Conservation (phyloP, 2,888 invertebrate genomes). For the Matsumyia berberina region DNA sequence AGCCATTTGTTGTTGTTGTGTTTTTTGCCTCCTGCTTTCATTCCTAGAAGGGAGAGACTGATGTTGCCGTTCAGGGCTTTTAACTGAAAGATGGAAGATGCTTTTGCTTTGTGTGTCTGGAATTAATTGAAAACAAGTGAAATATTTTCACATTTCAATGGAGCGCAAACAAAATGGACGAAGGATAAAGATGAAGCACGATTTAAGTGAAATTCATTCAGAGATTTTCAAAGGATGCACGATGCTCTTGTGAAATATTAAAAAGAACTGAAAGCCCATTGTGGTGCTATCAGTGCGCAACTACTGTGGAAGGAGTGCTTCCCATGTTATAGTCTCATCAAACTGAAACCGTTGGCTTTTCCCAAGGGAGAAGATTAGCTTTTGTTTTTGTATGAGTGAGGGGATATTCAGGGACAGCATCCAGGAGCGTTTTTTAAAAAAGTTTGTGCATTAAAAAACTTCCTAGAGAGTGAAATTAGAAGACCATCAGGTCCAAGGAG, state of each 20-base stretch:
- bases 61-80: constrained; percentile 23
- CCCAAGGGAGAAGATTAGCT: no score
- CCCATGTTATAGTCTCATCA: no score
- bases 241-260: neutral
- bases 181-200: constrained; percentile 5
- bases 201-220: neutral
- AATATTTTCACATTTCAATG: constrained; percentile 37
- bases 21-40: neutral
- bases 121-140: constrained; percentile 48
- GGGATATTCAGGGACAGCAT: no score
- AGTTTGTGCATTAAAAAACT: no score
- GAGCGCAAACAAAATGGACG: neutral
- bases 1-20: neutral
- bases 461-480: no score
- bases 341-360: no score
- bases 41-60: neutral
- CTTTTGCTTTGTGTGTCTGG: constrained; percentile 10
- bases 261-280: no score
- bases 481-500: no score
- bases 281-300: no score
- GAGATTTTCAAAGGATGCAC: constrained; percentile 2
- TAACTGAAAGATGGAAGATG: constrained; percentile 8
- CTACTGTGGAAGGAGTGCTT: no score
- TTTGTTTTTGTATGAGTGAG: neutral
- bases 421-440: no score